Evolutionary conservation across 2,888 invertebrate species (phyloP), one percentile per base, ranked within the genome.

Genomic region (Aplocera efformata): DNA sequence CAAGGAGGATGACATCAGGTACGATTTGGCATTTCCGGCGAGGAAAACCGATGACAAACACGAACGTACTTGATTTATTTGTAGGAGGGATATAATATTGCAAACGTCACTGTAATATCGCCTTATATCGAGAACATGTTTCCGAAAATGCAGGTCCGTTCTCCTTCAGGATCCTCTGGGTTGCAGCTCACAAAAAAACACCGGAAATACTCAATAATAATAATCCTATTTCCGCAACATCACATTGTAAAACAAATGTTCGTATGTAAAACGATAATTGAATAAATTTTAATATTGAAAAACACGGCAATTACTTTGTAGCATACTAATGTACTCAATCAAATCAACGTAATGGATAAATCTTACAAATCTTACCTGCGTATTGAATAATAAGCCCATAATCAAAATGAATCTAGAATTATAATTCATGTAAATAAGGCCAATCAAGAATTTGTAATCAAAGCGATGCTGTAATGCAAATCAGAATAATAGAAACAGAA

Each of bases 401-500:
- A 32, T 26, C 9, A 32, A 20, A 10, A 10, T 25, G 17, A 10
- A 32, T 9, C 29, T 23, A 20, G 9, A n/a, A 22, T 21, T n/a
- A 7, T 36, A 28, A 42, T 26, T 25, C 23, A 33, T 34, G 36
- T 23, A 33, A 46, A 51, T 39, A 10, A 29, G 11, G 25, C 45
- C 36, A 42, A 48, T 49, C 35, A 37, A 20, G 28, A 32, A 27
- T 36, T 31, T 24, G 26, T 9, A 28, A 44, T 36, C 13, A 29
- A 36, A 45, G 23, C 32, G 8, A 29, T 32, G 24, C 17, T 25
- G 8, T 21, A 13, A 38, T 9, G 29, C 8, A 40, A 25, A 23
- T 26, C 33, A 45, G 33, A 45, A 33, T 33, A 24, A 24, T 17
- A 40, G 45, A 28, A 30, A 37, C 35, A 28, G 44, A 39, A 13